A percentile compares a stretch with the other conserved stretches of the same genome.
Evolutionary conservation across 2,888 invertebrate species (phyloP).

Genomic region (Torymus auratus): DNA sequence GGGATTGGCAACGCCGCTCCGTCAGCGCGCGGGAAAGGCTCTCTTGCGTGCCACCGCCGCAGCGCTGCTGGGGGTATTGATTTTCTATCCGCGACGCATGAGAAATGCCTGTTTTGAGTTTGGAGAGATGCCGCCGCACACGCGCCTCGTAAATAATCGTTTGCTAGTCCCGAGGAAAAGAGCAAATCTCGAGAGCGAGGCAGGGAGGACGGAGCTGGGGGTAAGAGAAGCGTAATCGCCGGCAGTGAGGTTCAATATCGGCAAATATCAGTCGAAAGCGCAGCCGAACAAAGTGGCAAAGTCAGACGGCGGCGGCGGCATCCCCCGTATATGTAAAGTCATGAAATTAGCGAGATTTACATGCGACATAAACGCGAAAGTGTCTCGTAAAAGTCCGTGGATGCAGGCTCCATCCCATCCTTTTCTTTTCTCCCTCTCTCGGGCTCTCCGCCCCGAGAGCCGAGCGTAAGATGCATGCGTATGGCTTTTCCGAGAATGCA

Average conservation of each 20-base stretch:
- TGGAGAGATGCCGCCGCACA: constrained; percentile 32
- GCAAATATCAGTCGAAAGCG: constrained; percentile 44
- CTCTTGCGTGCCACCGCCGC: too few species aligned
- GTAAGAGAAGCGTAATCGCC: constrained; percentile 29
- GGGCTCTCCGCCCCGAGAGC: background rate
- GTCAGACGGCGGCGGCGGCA: constrained; percentile 29
- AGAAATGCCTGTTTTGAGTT: constrained; percentile 73
- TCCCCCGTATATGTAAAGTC: constrained; percentile 49
- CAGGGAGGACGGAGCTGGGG: background rate
- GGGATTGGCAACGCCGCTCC: too few species aligned
- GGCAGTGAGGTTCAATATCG: constrained; percentile 45
- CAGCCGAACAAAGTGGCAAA: constrained; percentile 50
- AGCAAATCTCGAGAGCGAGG: constrained; percentile 1
- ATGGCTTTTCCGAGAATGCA: constrained; percentile 43
- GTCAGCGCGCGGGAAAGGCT: too few species aligned
- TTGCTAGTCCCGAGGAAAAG: constrained; percentile 7
- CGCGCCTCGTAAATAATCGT: constrained; percentile 28
- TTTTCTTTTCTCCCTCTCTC: constrained; percentile 19
- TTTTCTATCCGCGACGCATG: constrained; percentile 73
- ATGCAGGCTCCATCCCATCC: constrained; percentile 61
- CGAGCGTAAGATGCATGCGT: constrained; percentile 50
- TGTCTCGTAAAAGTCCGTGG: constrained; percentile 70
- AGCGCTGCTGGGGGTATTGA: constrained; percentile 66
- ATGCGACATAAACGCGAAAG: constrained; percentile 71
- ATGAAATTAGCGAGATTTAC: constrained; percentile 74